A percentile compares a stretch with the other conserved stretches of the same genome.
phyloP scores from a whole-genome alignment of 2,888 invertebrate genomes.

The Lithophane socia region DNA sequence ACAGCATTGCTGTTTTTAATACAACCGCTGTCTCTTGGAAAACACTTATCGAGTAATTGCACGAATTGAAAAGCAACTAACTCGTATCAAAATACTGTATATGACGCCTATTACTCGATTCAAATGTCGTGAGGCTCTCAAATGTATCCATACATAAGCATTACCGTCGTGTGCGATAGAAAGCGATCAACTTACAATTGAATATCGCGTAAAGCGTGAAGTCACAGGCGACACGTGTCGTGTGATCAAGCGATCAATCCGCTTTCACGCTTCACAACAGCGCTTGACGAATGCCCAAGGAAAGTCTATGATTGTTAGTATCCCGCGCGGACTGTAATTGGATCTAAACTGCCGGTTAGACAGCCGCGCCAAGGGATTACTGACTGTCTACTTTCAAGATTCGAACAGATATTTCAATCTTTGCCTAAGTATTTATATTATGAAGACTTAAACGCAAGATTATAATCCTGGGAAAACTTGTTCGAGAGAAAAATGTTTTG shows the following conservation, averaged over 20 bases:
- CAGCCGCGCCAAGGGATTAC: conserved; percentile 46
- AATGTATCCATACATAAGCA: conserved; percentile 47
- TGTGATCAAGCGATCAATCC: conserved; percentile 79
- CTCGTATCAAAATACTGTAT: conserved; percentile 30
- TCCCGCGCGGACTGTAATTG: conserved; percentile 72
- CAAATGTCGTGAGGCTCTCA: conserved; percentile 36
- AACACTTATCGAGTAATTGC: conserved; percentile 22
- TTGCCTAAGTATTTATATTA: conserved; percentile 49
- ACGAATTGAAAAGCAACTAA: conserved; percentile 14
- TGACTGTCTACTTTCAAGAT: conserved; percentile 58
- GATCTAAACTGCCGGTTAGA: conserved; percentile 67
- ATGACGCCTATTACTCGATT: conserved; percentile 32
- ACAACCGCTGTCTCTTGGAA: conserved; percentile 8
- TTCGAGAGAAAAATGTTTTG: conserved; percentile 27
- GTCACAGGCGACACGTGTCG: conserved; percentile 70
- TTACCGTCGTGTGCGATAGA: conserved; percentile 66
- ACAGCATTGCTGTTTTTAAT: background rate
- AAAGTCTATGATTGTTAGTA: conserved; percentile 77
- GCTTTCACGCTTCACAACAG: conserved; percentile 78
- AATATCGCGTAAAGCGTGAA: conserved; percentile 77
- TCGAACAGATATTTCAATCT: conserved; percentile 64
- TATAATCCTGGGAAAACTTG: conserved; percentile 45
- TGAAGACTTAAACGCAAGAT: conserved; percentile 49
- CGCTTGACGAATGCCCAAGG: conserved; percentile 72
- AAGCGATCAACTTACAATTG: conserved; percentile 82